Evolutionary conservation across 2,113 vertebrate species (phyloP).

Genomic region (Furnarius figulus): DNA sequence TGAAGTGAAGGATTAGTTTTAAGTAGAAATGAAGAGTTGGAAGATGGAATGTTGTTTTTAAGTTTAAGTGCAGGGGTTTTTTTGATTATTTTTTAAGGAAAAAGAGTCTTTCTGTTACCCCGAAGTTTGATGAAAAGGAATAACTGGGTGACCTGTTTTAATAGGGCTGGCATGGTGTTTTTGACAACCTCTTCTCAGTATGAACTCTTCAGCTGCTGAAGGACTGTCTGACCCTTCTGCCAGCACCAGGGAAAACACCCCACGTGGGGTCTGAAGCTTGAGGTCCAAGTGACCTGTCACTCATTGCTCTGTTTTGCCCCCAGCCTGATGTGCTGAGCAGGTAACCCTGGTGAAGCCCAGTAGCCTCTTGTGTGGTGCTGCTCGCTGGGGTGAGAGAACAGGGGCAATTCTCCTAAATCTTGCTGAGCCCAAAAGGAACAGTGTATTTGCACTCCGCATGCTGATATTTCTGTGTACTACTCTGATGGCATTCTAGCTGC

Average conservation of each 20-base stretch:
- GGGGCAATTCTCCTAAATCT: neutral
- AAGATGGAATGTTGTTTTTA: neutral
- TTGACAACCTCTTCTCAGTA: neutral
- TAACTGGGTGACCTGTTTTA: neutral
- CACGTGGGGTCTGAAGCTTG: neutral
- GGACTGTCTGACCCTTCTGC: neutral
- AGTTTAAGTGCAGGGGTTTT: neutral
- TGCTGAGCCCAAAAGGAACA: neutral
- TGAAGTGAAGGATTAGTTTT: neutral
- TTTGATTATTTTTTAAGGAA: neutral
- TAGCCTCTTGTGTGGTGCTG: accelerated
- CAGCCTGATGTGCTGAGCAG: neutral
- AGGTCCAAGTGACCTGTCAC: accelerated
- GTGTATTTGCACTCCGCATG: accelerated
- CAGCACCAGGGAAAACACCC: neutral
- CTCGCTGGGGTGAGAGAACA: neutral
- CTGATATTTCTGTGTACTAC: neutral
- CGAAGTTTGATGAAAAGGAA: neutral
- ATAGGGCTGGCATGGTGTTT: neutral
- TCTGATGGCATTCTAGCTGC: neutral
- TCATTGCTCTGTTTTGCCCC: neutral
- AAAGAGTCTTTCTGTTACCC: neutral
- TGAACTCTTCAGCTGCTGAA: neutral
- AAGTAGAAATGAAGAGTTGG: neutral
- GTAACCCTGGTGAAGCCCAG: neutral